These are phyloP conservation scores for Grammomys surdaster DNA, from an alignment of 2,113 vertebrate species.

Conservation along the genomic window DNA sequence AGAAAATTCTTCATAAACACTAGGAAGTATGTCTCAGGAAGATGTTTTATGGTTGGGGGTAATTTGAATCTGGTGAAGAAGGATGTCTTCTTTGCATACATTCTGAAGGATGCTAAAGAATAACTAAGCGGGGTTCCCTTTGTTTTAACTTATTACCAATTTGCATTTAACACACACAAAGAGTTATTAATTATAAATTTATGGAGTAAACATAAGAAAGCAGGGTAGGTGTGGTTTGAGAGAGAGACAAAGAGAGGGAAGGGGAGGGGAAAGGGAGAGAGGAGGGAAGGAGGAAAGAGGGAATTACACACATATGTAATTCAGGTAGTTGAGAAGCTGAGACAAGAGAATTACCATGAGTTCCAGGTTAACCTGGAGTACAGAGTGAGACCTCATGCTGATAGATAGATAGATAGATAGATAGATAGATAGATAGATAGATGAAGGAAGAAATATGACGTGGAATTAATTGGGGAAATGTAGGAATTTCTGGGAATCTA, in stretches of 20 bases:
- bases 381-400: neutral
- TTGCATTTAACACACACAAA: neutral
- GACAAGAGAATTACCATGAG: neutral
- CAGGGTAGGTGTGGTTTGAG: neutral
- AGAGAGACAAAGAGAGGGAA: no score
- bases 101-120: neutral
- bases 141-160: neutral
- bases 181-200: neutral
- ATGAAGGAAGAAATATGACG: no score
- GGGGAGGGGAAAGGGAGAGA: no score
- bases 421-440: neutral
- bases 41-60: neutral
- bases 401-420: neutral
- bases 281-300: no score
- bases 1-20: neutral
- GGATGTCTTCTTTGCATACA: neutral
- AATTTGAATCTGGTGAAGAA: neutral
- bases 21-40: neutral
- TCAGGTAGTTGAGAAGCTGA: no score
- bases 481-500: neutral
- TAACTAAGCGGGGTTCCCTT: neutral
- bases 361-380: neutral
- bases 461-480: neutral
- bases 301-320: neutral
- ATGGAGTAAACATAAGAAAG: neutral